A percentile compares a stretch with the other conserved stretches of the same genome.
Conservation (phyloP, 2,797 vertebrate genomes). For the Apogon talboti region DNA sequence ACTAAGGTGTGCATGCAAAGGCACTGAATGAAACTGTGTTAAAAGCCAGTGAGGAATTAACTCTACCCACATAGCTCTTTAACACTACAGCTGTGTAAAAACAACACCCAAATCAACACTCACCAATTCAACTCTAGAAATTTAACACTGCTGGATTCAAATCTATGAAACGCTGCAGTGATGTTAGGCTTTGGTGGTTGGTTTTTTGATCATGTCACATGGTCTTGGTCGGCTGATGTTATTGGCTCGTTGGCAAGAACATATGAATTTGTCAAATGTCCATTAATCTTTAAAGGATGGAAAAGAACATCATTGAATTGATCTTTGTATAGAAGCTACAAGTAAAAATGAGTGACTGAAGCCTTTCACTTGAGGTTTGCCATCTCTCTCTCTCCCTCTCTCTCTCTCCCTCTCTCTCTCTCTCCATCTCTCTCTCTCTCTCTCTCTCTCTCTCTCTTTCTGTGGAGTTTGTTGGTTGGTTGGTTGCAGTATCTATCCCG, state of each 20-base stretch:
- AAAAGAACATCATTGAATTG: neutral
- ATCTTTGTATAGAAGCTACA: neutral
- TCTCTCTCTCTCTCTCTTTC: conserved; percentile 28
- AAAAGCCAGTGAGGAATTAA: too few relatives aligned
- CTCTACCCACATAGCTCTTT: too few relatives aligned
- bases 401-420: conserved; percentile 21
- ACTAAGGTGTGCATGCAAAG: too few relatives aligned
- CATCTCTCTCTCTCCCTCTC: conserved; percentile 23
- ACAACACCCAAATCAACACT: too few relatives aligned
- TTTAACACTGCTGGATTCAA: too few relatives aligned
- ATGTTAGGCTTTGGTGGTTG: too few relatives aligned
- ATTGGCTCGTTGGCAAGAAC: neutral
- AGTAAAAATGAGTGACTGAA: conserved; percentile 26
- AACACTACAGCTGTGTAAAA: too few relatives aligned
- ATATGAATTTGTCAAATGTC: neutral
- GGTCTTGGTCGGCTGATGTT: too few relatives aligned
- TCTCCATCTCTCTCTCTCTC: conserved; percentile 25
- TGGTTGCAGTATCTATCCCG: conserved; percentile 62
- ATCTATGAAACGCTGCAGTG: too few relatives aligned
- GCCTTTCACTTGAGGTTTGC: conserved; percentile 21
- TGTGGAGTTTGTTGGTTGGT: conserved; percentile 52
- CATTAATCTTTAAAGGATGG: neutral
- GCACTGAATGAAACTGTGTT: too few relatives aligned
- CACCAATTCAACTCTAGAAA: too few relatives aligned
- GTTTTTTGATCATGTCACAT: too few relatives aligned